Percentiles rank a stretch among this genome's conserved stretches.
These are phyloP conservation scores for Saguinus midas DNA, from an alignment of 2,113 vertebrate species.

Conservation along the genomic window DNA sequence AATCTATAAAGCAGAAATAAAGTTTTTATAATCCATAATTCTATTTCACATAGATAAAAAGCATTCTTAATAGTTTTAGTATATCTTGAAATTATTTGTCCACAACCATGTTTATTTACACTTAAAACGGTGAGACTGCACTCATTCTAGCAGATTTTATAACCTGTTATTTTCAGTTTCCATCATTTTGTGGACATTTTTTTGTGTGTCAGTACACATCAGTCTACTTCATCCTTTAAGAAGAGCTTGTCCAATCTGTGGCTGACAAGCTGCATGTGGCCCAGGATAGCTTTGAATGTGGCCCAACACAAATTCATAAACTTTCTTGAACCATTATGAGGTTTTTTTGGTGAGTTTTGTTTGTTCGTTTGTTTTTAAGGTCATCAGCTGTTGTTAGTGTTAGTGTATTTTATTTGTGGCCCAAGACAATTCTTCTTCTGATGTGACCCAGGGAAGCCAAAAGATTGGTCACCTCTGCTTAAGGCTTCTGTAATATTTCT, in stretches of 20 bases:
- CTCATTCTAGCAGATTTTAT: conserved; percentile 11
- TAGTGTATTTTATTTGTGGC: no score
- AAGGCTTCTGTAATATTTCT: neutral
- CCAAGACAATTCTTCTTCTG: no score
- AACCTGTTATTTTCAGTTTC: neutral
- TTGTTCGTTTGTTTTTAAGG: no score
- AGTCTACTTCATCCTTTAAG: neutral
- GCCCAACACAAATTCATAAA: no score
- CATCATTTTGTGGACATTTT: neutral
- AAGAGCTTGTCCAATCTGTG: neutral
- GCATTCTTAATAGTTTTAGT: neutral
- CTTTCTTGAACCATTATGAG: no score
- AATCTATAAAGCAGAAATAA: neutral
- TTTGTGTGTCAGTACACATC: neutral
- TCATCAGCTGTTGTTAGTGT: no score
- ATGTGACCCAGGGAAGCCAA: no score
- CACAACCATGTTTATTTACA: neutral
- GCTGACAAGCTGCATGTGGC: no score
- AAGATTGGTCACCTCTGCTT: no score
- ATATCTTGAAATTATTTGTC: neutral
- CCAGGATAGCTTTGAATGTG: no score
- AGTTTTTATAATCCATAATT: neutral
- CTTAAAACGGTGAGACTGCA: neutral
- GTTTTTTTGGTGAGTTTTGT: no score
- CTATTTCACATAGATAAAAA: neutral